Base-by-base conservation (phyloP, 2,888 invertebrate genomes). In the Limnephilus lunatus region DNA sequence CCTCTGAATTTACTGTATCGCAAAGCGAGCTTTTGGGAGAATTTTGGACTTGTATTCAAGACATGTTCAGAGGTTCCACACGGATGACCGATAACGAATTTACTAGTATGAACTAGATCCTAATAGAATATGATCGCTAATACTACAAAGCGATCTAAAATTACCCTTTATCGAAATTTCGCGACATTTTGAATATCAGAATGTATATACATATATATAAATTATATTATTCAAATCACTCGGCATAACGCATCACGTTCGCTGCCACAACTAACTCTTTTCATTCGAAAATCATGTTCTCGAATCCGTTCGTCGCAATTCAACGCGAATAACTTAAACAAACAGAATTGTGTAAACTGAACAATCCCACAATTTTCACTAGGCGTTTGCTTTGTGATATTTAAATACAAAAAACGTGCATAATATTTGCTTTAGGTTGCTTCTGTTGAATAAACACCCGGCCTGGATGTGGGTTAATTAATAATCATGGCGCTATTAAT, bases 361-460 rank as follows among this genome's bases (percentile, higher is more conserved):
- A 82, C 32, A 14, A 31, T 31, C 32, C 82, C 31, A 82, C 31
- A 82, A 82, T 82, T 12, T 32, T 14, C 30, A 82, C 31, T 32
- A 30, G 82, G 31, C 82, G 82, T 32, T 31, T 32, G 82, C 82
- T 82, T 32, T 82, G 31, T 82, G 15, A 82, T 82, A 32, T 31
- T 82, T 32, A 15, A 32, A 31, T 30, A 82, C n/a, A 82, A 82
- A 81, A 82, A 82, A 19, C 82, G 19, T 1, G 32, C 32, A 82
- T 32, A 82, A 82, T 82, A 82, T 82, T 82, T 82, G 32, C 82
- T 81, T 81, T 81, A 3, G 32, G 31, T 31, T 19, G 82, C 82
- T 82, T 82, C 82, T 82, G 31, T 30, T 31, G 82, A 32, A 30
- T 82, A 82, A 82, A 82, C 82, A 82, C 32, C 82, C 82, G 82